Conservation (phyloP, 2,113 vertebrate species). For the Pelmatolapia mariae region DNA sequence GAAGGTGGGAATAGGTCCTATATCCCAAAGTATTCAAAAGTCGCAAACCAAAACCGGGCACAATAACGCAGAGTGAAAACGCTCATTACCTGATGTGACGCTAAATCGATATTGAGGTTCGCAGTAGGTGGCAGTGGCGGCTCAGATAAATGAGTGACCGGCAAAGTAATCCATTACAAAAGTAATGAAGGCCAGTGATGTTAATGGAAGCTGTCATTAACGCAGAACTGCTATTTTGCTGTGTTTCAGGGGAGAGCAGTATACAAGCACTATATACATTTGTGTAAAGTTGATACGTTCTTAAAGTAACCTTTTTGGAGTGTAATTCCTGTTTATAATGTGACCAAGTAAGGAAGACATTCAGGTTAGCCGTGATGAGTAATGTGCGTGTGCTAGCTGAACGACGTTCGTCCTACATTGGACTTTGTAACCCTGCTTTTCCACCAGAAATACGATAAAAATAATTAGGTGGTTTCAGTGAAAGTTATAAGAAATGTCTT, state of each 20-base stretch:
- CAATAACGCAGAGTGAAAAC: too few species aligned
- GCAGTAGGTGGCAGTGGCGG: neutral
- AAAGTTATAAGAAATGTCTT: neutral
- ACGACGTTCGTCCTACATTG: neutral
- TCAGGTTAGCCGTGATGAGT: neutral
- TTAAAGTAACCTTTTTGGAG: neutral
- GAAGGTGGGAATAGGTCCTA: too few species aligned
- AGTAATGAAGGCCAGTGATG: neutral
- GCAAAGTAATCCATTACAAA: neutral
- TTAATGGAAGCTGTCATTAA: neutral
- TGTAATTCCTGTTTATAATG: neutral
- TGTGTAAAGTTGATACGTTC: rapidly evolving
- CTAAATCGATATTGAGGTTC: too few species aligned
- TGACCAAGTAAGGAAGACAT: neutral
- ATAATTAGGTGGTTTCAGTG: neutral
- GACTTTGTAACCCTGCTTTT: neutral
- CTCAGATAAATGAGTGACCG: neutral
- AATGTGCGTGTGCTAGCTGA: neutral
- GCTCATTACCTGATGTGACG: too few species aligned
- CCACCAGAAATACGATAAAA: neutral
- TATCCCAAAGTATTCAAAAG: neutral
- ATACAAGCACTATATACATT: neutral
- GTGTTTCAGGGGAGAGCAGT: neutral
- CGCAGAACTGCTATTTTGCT: neutral
- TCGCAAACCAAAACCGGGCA: neutral